phyloP scores from a whole-genome alignment of 92 coral and sea anemone species.

The Parazoanthus atlanticus region DNA sequence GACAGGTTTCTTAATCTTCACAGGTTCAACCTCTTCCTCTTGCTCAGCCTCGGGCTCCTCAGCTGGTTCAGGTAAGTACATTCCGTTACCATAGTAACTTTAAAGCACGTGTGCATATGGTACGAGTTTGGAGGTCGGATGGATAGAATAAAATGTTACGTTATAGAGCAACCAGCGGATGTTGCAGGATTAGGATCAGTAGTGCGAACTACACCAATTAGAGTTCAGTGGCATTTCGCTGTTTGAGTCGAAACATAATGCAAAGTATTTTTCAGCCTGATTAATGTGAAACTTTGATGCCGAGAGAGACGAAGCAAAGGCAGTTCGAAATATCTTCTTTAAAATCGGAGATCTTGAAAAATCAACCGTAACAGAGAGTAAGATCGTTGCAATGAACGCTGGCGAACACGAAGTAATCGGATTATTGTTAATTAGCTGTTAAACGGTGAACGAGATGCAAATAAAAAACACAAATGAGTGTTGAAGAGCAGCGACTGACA shows the following conservation, averaged over 20 bases:
- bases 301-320: not conserved
- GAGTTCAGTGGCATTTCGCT: not conserved
- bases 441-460: too few species aligned
- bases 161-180: not conserved
- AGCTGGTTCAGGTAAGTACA: conserved; percentile 26
- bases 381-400: not conserved
- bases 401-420: not conserved
- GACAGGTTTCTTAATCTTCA: conserved; percentile 74
- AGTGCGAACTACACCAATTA: not conserved
- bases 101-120: not conserved
- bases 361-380: not conserved
- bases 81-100: conserved; percentile 3
- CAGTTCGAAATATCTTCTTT: not conserved
- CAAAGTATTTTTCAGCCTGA: not conserved
- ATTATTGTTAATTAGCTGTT: too few species aligned
- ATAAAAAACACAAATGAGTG: too few species aligned
- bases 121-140: not conserved
- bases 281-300: not conserved
- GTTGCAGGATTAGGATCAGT: not conserved
- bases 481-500: too few species aligned
- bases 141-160: not conserved
- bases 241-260: not conserved
- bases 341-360: too few species aligned
- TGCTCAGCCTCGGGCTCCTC: conserved; percentile 44
- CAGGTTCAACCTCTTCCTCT: conserved; percentile 53